phyloP scores from a whole-genome alignment of 2,797 vertebrate genomes.

The Sebastes matsubarae region DNA sequence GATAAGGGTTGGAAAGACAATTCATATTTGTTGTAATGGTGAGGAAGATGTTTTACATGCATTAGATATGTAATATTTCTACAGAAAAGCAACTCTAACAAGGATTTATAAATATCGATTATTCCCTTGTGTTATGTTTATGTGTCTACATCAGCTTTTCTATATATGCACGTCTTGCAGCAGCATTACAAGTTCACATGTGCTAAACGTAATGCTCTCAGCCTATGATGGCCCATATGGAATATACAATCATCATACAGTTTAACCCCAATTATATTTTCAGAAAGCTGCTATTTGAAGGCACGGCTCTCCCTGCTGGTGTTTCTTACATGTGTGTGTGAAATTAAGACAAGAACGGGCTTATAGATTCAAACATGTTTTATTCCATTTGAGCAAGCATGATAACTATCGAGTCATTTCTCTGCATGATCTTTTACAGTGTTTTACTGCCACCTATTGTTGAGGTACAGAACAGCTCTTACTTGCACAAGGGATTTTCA shows the following conservation, averaged over 20 bases:
- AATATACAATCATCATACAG: neutral
- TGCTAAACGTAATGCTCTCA: neutral
- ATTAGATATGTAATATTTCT: neutral
- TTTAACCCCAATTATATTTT: neutral
- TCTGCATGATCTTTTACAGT: slow-evolving; percentile 28
- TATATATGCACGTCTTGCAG: neutral
- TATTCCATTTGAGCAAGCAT: slow-evolving; percentile 20
- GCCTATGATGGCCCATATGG: neutral
- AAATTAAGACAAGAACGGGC: neutral
- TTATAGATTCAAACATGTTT: slow-evolving; percentile 2
- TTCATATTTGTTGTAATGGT: neutral
- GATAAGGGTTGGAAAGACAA: neutral
- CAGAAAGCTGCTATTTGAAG: neutral
- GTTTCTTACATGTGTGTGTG: neutral
- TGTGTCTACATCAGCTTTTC: neutral
- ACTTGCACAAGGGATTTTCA: neutral
- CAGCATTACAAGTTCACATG: neutral
- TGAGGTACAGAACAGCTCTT: neutral
- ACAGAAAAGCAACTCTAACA: neutral
- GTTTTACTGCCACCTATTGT: slow-evolving; percentile 79
- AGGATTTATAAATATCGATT: neutral
- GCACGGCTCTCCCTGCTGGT: neutral
- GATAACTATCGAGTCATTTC: neutral
- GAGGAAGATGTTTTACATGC: neutral
- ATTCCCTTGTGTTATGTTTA: neutral